Evolutionary conservation across 2,888 invertebrate genomes (phyloP), one percentile per base, ranked within the genome.

Genomic region (Plebejus anna): DNA sequence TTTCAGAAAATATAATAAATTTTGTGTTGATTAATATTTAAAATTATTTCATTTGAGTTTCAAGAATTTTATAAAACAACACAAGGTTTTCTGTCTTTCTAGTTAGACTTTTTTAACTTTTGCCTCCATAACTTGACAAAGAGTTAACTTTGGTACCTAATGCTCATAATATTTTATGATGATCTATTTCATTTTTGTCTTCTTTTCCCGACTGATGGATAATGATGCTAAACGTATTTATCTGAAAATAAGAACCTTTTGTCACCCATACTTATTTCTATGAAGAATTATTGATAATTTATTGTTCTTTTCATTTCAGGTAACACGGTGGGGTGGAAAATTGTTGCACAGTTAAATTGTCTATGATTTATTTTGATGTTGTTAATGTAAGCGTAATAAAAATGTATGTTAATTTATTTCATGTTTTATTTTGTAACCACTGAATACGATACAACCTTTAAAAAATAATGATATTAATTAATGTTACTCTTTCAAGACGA

Each of bases 151-250:
- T 38, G 38, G 6, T 9, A 42, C 42, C 42, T 61, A 61, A 28
- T 61, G 9, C 11, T 32, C 13, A 13, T 13, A 32, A 1, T 6
- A 28, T 61, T 61, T 61, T 28, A 66, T 88, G 88, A 88, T 88
- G 88, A 89, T 83, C 85, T 77, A 77, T 82, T 42, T 38, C 78
- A 76, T 82, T 86, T 87, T 90, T 90, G 92, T 92, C 92, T 92
- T 92, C 92, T 92, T 92, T 92, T 92, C 92, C 91, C 92, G 91
- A 89, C 92, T 89, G 92, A 92, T 81, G 81, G 80, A 91, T 90
- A 88, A 83, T 89, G 88, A 84, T 82, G 88, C 81, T 80, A 75
- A 79, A 76, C 7, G 61, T 47, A 55, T 81, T 77, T 78, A 78
- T 79, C 82, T 79, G 80, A 80, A 76, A 76, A 75, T 78, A 70